Evolutionary conservation across 2,113 vertebrate species (phyloP), one percentile per base, ranked within the genome.

Genomic region (Pavo muticus): DNA sequence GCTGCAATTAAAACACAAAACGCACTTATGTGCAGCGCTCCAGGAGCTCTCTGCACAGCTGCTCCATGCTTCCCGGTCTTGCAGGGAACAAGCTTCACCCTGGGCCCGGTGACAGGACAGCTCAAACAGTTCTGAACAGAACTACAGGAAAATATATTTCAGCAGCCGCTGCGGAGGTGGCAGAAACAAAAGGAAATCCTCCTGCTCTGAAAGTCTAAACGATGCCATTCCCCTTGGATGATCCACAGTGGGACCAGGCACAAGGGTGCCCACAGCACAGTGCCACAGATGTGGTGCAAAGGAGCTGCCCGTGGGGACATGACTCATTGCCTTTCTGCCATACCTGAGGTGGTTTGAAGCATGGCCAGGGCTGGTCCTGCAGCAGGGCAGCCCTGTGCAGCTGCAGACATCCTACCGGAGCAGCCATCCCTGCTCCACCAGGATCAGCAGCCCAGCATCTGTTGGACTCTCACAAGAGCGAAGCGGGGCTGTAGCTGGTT

Each of bases 401-500:
- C 57, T 45, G 29, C 8, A 56, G 71, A 21, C 57, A 37, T 72
- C 60, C 75, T 2, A n/a, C 14, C 18, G 14, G 6, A 45, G 23
- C 24, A 9, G 12, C 23, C 27, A 0, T 47, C 32, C 59, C 60
- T 1, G 6, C 50, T 91, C 64, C 32, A 3, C 14, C 6, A 64
- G 40, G 48, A 56, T 40, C 39, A 57, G 40, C 64, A 65, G 37
- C 1, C 0, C 37, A 88, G 29, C 60, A 5, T 39, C 40, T 15
- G 30, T 39, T 64, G 7, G 11, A 4, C 25, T 63, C 65, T 59
- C 1, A 0, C 7, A 48, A 82, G 75, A 63, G 72, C 30, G 59
- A 45, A 70, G 15, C 0, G 0, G 35, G 69, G 29, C 76, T 0
- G 0, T 64, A 54, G 67, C 42, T 86, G 35, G 6, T 10, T 81